Conservation (phyloP, 1,140 invertebrate species). For the Rhizoglyphus robini region DNA sequence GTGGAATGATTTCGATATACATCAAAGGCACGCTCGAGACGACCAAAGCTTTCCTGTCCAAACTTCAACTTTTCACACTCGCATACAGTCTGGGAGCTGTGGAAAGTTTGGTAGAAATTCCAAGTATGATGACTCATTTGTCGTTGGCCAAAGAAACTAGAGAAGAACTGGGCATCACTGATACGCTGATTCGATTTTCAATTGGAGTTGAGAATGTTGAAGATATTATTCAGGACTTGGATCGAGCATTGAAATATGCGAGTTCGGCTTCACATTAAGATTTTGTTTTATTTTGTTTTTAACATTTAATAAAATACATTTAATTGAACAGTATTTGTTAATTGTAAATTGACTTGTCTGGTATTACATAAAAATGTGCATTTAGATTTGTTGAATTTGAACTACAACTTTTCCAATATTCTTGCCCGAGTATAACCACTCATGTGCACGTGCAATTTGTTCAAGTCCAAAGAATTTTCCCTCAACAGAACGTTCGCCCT, state of each 20-base stretch:
- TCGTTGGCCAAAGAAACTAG: constrained; percentile 48
- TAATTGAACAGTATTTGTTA: too few species aligned
- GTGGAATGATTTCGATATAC: constrained; percentile 83
- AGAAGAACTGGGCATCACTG: constrained; percentile 60
- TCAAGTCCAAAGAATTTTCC: too few species aligned
- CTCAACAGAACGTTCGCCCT: too few species aligned
- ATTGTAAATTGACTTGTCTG: too few species aligned
- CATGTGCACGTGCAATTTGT: too few species aligned
- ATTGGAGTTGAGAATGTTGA: constrained; percentile 75
- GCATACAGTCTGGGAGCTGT: constrained; percentile 91
- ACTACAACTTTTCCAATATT: too few species aligned
- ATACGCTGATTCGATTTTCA: constrained; percentile 74
- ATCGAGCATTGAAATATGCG: constrained; percentile 46
- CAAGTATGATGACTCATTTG: constrained; percentile 38
- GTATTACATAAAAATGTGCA: too few species aligned
- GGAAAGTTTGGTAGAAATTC: constrained; percentile 65
- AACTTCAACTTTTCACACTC: constrained; percentile 67
- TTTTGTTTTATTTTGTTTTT: too few species aligned
- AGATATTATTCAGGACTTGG: constrained; percentile 76
- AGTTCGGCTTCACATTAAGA: too few species aligned
- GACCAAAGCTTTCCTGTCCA: constrained; percentile 57
- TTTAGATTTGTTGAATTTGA: too few species aligned
- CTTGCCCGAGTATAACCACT: too few species aligned
- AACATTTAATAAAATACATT: too few species aligned
- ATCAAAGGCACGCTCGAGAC: constrained; percentile 63